Evolutionary conservation across 2,797 vertebrate species (phyloP).

Genomic region (Rhynchotus rufescens): DNA sequence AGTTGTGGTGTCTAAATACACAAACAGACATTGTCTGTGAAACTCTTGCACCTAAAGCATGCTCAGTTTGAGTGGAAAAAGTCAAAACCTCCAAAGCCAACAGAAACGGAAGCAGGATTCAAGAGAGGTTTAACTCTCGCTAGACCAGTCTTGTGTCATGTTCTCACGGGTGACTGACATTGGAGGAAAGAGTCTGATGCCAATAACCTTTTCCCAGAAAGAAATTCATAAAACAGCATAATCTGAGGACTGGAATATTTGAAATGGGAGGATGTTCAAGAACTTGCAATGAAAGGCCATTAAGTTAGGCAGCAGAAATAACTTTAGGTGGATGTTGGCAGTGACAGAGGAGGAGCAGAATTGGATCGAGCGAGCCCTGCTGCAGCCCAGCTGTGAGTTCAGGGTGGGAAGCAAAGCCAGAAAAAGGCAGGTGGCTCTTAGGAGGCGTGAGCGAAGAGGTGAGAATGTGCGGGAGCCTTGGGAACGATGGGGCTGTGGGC

Average conservation of each 20-base stretch:
- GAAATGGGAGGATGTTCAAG: not conserved
- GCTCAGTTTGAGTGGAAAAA: fast-evolving
- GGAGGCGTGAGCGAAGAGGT: not conserved
- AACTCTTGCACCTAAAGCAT: not conserved
- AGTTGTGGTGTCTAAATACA: not conserved
- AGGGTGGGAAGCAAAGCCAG: not conserved
- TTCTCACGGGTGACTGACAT: not conserved
- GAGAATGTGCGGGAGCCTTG: not conserved
- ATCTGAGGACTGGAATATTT: not conserved
- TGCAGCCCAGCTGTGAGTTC: not conserved
- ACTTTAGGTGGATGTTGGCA: not conserved
- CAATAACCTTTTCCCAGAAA: not conserved
- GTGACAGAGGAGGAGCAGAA: not conserved
- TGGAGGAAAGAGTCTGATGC: not conserved
- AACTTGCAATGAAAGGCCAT: not conserved
- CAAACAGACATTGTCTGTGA: not conserved
- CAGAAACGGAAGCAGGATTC: not conserved
- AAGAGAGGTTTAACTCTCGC: not conserved
- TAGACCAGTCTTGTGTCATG: not conserved
- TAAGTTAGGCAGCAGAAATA: not conserved
- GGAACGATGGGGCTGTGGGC: too few species aligned
- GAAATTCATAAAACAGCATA: not conserved
- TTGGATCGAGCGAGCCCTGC: not conserved
- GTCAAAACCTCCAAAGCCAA: not conserved
- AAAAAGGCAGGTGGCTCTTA: not conserved